These are phyloP conservation scores for Pangasius macronema DNA, from an alignment of 2,797 vertebrate species.

Conservation along the genomic window DNA sequence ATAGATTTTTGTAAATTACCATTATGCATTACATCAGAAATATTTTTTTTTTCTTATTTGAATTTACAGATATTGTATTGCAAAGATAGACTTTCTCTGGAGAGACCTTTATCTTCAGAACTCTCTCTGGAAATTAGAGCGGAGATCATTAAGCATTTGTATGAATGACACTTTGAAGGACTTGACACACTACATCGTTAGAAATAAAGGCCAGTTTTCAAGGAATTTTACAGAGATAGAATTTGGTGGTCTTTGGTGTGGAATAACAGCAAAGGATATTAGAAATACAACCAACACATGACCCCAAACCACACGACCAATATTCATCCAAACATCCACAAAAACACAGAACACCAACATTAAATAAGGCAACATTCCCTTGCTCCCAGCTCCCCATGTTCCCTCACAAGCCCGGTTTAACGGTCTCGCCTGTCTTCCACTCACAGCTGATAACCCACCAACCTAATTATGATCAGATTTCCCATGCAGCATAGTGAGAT, in stretches of 20 bases:
- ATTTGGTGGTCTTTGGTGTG: slow-evolving; percentile 58
- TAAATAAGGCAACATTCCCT: slow-evolving; percentile 51
- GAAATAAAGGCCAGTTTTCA: neutral
- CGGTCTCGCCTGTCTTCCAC: slow-evolving; percentile 22
- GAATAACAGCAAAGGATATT: slow-evolving; percentile 21
- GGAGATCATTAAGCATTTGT: neutral
- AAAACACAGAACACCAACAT: slow-evolving; percentile 55
- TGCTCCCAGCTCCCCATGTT: slow-evolving; percentile 51
- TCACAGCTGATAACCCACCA: slow-evolving; percentile 11
- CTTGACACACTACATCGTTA: neutral
- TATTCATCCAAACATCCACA: slow-evolving; percentile 53
- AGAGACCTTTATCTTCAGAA: neutral
- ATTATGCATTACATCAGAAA: neutral
- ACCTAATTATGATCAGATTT: slow-evolving; percentile 1
- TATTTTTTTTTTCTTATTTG: too few species aligned
- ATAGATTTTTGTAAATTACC: neutral
- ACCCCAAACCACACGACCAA: slow-evolving; percentile 48
- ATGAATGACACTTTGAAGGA: neutral
- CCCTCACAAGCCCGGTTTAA: slow-evolving; percentile 50
- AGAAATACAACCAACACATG: slow-evolving; percentile 45
- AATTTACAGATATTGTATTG: neutral
- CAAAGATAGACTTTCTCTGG: neutral
- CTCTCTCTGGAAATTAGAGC: neutral
- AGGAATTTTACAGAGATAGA: neutral
- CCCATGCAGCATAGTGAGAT: neutral